phyloP scores from a whole-genome alignment of 2,888 invertebrate species.

The Plemyria rubiginata region DNA sequence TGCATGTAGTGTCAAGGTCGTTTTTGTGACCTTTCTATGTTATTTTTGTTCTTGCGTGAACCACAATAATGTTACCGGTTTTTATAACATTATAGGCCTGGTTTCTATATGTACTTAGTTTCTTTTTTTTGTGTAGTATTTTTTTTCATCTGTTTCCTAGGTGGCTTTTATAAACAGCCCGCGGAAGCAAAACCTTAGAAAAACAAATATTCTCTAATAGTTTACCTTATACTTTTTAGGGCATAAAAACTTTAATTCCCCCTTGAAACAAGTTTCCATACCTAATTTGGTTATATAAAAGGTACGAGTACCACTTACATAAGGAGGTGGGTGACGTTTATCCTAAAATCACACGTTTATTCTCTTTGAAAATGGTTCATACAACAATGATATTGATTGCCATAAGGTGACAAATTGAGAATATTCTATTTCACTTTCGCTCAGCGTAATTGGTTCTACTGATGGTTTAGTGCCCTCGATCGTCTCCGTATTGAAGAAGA shows the following conservation, averaged over 20 bases:
- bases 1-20: conserved; percentile 41
- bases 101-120: conserved; percentile 5
- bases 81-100: conserved; percentile 28
- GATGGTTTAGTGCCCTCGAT: background rate
- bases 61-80: conserved; percentile 34
- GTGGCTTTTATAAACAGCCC: background rate
- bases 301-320: background rate
- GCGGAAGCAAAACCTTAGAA: background rate
- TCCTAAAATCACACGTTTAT: background rate
- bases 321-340: background rate
- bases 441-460: background rate
- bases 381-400: too few relatives aligned
- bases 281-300: background rate
- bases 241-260: background rate
- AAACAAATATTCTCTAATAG: background rate
- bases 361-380: too few relatives aligned
- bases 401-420: background rate
- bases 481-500: too few relatives aligned
- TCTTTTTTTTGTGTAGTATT: background rate
- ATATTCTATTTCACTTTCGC: conserved; percentile 3
- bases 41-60: conserved; percentile 37
- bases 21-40: conserved; percentile 29
- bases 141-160: background rate
- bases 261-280: background rate
- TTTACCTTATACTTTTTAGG: background rate